phyloP scores from a whole-genome alignment of 2,888 invertebrate species.

The Drosophila emarginata region DNA sequence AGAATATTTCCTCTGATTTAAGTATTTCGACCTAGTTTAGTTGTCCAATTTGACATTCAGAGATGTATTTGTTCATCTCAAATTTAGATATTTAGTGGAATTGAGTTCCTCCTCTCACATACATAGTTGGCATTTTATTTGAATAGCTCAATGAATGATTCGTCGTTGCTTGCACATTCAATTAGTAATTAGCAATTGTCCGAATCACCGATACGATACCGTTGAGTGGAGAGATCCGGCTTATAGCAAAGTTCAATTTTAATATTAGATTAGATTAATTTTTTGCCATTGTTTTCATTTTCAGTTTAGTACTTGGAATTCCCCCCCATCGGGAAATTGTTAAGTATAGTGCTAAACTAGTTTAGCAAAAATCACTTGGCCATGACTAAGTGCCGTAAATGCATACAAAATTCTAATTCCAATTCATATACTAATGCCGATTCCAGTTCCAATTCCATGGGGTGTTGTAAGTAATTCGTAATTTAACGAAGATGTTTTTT shows the following conservation, averaged over 20 bases:
- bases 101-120: conserved; percentile 55
- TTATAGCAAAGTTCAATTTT: conserved; percentile 56
- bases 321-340: conserved; percentile 64
- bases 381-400: conserved; percentile 78
- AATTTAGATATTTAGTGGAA: conserved; percentile 47
- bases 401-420: conserved; percentile 68
- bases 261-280: conserved; percentile 66
- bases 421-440: too few species aligned
- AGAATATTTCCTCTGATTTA: too few species aligned
- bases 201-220: conserved; percentile 59
- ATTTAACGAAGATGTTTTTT: conserved; percentile 67
- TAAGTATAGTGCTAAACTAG: conserved; percentile 60
- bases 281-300: conserved; percentile 58
- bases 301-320: conserved; percentile 56
- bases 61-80: conserved; percentile 23
- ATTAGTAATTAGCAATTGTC: conserved; percentile 51
- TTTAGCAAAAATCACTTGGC: conserved; percentile 71
- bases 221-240: conserved; percentile 31
- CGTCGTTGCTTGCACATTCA: conserved; percentile 62
- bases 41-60: background rate
- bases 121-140: conserved; percentile 67
- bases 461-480: conserved; percentile 50
- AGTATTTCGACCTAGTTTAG: too few species aligned
- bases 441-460: background rate
- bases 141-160: conserved; percentile 73